Base-by-base conservation (phyloP, 1,140 invertebrate genomes). In the Stegodyphus dumicola region DNA sequence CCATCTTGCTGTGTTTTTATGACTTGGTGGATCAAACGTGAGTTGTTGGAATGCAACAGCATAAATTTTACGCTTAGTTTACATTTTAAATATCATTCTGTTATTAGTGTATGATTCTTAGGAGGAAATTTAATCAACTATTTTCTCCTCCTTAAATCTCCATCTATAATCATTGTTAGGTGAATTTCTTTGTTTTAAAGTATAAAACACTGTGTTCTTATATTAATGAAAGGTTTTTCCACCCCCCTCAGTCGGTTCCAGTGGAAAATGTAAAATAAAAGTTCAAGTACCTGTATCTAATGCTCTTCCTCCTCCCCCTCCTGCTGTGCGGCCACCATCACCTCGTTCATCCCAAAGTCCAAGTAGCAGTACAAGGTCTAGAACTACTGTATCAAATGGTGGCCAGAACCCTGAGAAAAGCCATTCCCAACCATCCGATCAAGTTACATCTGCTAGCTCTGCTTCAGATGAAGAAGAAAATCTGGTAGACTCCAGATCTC, bases 271-370 rank as follows among this genome's bases (percentile, higher is more conserved):
- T 48, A 86, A 87, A 77, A 48, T 74, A 13, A 81, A 83, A 71
- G 60, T 80, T 10, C 75, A 80, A 53, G 51, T 73, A 52, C 18
- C 76, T n/a, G 65, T 65, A 13, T 64, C 60, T 48, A 64, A 33
- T 33, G 11, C 77, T 48, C 56, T 66, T 56, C 75, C 74, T 1
- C 78, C 84, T 66, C 78, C 81, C 49, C 67, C 77, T 69, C 67
- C 65, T 53, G 51, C 17, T 18, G 64, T 73, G 69, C 17, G 9
- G 7, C 79, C 89, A 74, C 73, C 83, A 54, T 85, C 87, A 60
- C 85, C 81, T 75, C 17, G 77, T 10, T 56, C 85, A 49, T 66
- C 77, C n/a, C 78, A 77, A 53, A 87, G 65, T 83, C 86, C 86
- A 5, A 83, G 78, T 33, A 83, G 53, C 11, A 83, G 78, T 17